Base-by-base conservation (phyloP, 2,113 vertebrate species). In the Triplophysa rosa region DNA sequence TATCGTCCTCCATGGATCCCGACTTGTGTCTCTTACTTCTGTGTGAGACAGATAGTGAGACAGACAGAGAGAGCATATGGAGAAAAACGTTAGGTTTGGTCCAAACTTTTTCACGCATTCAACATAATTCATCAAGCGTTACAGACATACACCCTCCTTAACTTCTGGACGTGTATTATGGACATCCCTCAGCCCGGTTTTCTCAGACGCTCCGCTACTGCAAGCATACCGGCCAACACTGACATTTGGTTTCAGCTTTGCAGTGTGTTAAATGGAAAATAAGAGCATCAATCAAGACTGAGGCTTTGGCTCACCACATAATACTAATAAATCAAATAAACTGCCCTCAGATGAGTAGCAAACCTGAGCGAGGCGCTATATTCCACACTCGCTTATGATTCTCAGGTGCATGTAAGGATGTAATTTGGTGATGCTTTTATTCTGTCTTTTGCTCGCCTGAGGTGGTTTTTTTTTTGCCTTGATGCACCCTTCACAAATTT, bases 1-100 rank as follows among this genome's bases (percentile, higher is more conserved):
- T 94, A 83, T 98, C 97, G 0, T 98, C 97, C 90, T 98, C 97
- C 92, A 98, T 94, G 62, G 97, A 99, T 84, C 96, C 96, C 0
- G 97, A 98, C 88, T 98, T 99, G 83, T 97, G 97, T 72, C 97
- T 93, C 88, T 99, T 98, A 90, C 96, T 98, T 92, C 97, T 98
- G 52, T 67, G 61, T 49, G 64, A 29, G 69, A 62, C 54, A 29
- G 23, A 16, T 21, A 47, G 14, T n/a, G n/a, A n/a, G n/a, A n/a
- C n/a, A n/a, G n/a, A n/a, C n/a, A 24, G 13, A 19, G 40, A 64
- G 45, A 26, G 64, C 67, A 67, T 64, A 73, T 19, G 45, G 23
- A 37, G 74, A 4, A 73, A 10, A 74, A 10, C 42, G 64, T 8
- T 40, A 8, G 16, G 45, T 47, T n/a, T 37, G 13, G 37, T 1